phyloP scores from a whole-genome alignment of 2,113 vertebrate species.

The Cygnus buccinator region DNA sequence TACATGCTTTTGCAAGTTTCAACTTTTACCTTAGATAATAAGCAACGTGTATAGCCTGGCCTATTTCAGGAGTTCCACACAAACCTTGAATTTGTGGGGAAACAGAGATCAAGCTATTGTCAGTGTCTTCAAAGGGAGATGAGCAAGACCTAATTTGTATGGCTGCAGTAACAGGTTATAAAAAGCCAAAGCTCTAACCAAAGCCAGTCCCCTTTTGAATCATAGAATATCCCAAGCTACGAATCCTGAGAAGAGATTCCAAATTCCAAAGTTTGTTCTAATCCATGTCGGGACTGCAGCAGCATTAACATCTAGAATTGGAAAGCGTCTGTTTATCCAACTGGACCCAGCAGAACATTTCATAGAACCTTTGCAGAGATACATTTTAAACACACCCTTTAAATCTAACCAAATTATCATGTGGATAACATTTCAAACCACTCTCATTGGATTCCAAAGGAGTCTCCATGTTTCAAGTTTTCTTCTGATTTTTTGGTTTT shows the following conservation, averaged over 20 bases:
- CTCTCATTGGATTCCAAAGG: background rate
- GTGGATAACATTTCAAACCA: background rate
- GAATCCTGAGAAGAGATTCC: background rate
- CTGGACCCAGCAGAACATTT: background rate
- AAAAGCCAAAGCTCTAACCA: background rate
- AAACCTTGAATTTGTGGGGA: background rate
- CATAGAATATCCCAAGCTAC: no score
- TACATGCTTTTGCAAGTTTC: background rate
- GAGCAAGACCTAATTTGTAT: background rate
- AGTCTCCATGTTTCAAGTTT: background rate
- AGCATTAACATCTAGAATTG: background rate
- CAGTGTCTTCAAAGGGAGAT: background rate
- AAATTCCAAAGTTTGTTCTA: background rate
- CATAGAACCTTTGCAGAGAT: background rate
- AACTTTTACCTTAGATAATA: background rate
- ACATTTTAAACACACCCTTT: background rate
- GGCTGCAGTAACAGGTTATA: background rate
- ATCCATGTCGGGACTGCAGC: background rate
- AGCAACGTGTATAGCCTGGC: background rate
- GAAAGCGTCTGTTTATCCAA: background rate
- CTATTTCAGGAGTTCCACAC: background rate
- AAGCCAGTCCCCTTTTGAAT: background rate
- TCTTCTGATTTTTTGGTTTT: background rate
- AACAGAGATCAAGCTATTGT: background rate
- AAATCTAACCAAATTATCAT: background rate